A percentile compares a stretch with the other conserved stretches of the same genome.
Evolutionary conservation across 2,797 vertebrate genomes (phyloP).

Genomic region (Pipistrellus pipistrellus): DNA sequence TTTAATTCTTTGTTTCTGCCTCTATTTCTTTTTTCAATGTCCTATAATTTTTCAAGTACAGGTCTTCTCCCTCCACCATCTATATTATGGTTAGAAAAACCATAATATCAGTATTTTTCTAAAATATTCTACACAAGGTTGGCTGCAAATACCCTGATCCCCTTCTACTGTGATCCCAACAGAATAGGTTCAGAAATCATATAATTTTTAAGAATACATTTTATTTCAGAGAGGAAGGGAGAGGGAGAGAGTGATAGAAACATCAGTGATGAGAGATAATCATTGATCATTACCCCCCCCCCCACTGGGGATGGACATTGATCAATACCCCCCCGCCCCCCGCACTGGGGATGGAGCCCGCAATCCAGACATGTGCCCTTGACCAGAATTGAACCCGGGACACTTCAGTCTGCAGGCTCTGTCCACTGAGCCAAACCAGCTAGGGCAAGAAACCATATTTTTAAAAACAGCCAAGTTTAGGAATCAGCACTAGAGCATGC

Average conservation of each 20-base stretch:
- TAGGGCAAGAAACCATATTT: neutral
- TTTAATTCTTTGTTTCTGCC: no score
- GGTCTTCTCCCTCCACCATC: neutral
- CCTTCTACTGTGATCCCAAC: neutral
- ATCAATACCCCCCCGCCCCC: no score
- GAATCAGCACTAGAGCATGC: neutral
- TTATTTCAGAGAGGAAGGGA: no score
- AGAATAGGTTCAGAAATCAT: neutral
- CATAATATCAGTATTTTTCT: conserved; percentile 3
- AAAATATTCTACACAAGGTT: neutral
- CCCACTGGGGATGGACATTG: no score
- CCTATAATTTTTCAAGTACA: neutral
- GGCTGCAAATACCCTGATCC: neutral
- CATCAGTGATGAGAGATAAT: no score
- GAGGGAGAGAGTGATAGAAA: no score
- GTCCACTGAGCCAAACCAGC: no score
- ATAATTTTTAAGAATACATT: neutral
- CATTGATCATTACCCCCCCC: no score
- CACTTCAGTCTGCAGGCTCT: no score
- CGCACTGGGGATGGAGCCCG: no score
- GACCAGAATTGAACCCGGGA: no score
- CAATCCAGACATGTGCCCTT: no score
- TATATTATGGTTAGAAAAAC: neutral
- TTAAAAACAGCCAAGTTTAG: neutral
- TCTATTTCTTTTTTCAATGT: neutral